Base-by-base conservation (phyloP, 1,140 invertebrate genomes). In the Hycleus phaleratus region DNA sequence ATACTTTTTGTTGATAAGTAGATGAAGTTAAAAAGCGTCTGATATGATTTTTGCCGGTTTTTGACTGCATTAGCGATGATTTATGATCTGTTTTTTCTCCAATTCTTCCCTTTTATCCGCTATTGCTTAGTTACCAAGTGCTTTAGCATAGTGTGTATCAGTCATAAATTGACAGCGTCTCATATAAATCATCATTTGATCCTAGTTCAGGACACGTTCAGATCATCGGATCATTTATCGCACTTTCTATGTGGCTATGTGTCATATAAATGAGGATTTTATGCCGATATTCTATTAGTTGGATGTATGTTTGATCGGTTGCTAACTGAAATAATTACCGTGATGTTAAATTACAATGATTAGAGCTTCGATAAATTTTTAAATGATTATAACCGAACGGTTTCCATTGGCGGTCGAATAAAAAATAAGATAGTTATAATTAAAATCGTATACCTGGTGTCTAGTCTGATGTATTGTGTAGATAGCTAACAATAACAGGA, bases 51-150 rank as follows among this genome's bases (percentile, higher is more conserved):
- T 69, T 56, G 66, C 58, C 52, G 61, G 63, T 69, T 67, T 67
- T 67, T 66, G 64, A 65, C 66, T 68, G 66, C 52, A 66, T 69
- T 69, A 68, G 42, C 47, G 58, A 66, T 69, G 68, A 69, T 69
- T 69, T 65, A 69, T 69, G 65, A 54, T 62, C 51, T 63, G 55
- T 56, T 56, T 60, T 49, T 56, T 57, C 56, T 46, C 58, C 46
- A 61, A 53, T 58, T 46, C 63, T 66, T 63, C 49, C 18, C 18
- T 18, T 18, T 18, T 18, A 18, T 18, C 18, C 18, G 18, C 18
- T 18, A 18, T 18, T 18, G 18, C 18, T 18, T 18, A 18, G 18
- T 18, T 18, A 18, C 18, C 18, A 18, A 18, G 56, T 52, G 49
- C 59, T 49, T 58, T 66, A 56, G 63, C 60, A 59, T 57, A 5